Base-by-base conservation (phyloP, 2,888 invertebrate species). In the Dromius quadrimaculatus region DNA sequence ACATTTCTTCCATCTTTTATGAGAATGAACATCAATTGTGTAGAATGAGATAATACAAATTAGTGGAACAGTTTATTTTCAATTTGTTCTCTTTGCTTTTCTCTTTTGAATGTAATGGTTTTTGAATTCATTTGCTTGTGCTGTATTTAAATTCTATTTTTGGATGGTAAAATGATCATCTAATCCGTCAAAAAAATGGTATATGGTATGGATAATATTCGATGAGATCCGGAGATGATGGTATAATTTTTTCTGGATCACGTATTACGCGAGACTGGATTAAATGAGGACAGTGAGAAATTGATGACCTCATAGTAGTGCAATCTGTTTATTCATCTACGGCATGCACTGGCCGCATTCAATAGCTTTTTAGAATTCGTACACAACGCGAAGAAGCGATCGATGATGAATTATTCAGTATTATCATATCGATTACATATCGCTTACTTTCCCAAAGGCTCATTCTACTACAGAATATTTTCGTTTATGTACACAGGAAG, bases 351-450 rank as follows among this genome's bases (percentile, higher is more conserved):
- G 41, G 41, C 50, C 57, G 57, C 43, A 43, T 38, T 57, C 68
- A 57, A 59, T 68, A 59, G 59, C 59, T 68, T 45, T 59, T 68
- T 54, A 68, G 68, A 45, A 68, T 68, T 68, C 59, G 57, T 43
- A 45, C 59, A 59, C 59, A 68, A 68, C 59, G 47, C 45, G n/a
- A 68, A 68, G 45, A 43, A 45, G 59, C 68, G 45, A 59, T 68
- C 59, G 68, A 68, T 68, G 68, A 68, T 68, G 59, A 68, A 68
- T 68, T 68, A 59, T 68, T 68, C 68, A 68, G 54, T 41, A 68
- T 59, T 68, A 68, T 59, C 68, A 68, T 68, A 59, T 68, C 68
- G 68, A 59, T 68, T 68, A 43, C 68, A 43, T 59, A 59, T 59
- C 59, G 68, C 45, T 64, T 34, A 54, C 50, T 54, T 9, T 15